Conservation (phyloP, 2,888 invertebrate genomes). For the Latrodectus hesperus region DNA sequence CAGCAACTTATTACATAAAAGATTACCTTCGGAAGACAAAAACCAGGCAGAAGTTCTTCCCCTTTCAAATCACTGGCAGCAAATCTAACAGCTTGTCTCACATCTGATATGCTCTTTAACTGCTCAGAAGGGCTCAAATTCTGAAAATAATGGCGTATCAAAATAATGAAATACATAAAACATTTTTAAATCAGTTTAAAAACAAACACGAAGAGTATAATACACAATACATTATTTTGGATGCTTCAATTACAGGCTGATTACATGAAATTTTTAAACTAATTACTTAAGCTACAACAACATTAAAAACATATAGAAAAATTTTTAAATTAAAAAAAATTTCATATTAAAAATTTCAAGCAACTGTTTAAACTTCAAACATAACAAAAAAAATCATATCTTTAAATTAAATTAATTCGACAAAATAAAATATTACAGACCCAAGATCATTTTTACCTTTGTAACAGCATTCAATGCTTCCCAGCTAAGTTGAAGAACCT, state of each 20-base stretch:
- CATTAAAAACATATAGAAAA: no score
- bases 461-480: conserved; percentile 91
- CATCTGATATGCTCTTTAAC: conserved; percentile 89
- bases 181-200: background rate
- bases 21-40: conserved; percentile 88
- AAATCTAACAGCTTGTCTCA: conserved; percentile 93
- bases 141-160: conserved; percentile 74
- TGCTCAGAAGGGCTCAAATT: conserved; percentile 89
- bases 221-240: no score
- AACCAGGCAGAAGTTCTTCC: conserved; percentile 88
- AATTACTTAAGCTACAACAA: no score
- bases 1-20: background rate
- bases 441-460: conserved; percentile 46
- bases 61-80: conserved; percentile 89
- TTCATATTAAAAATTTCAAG: no score
- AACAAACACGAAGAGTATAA: background rate
- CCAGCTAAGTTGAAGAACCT: conserved; percentile 90
- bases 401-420: background rate
- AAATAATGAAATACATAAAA: background rate
- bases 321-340: no score
- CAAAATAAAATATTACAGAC: background rate
- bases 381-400: background rate
- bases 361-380: no score
- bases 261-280: no score
- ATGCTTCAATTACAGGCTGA: no score